Evolutionary conservation across 2,113 vertebrate species (phyloP), one percentile per base, ranked within the genome.

Genomic region (Uropsilus gracilis): DNA sequence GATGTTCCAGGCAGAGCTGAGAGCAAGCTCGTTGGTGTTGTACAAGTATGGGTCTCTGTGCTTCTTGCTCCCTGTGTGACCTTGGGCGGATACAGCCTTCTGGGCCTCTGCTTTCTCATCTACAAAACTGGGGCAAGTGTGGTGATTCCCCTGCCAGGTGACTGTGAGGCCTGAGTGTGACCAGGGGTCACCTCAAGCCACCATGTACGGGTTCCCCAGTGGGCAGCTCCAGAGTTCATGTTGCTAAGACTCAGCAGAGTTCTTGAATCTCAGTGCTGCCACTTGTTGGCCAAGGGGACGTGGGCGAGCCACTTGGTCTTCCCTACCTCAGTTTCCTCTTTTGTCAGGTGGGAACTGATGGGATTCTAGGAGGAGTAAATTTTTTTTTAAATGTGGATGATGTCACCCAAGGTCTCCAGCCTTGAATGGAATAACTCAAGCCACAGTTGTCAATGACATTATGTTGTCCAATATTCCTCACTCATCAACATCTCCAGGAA

Each of bases 301-400:
- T 48, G 24, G 16, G 68, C 24, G 71, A 72, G 5, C 59, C 82
- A 16, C 18, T 37, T 64, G 59, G 32, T 30, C 57, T 87, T 90
- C 81, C 37, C 53, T 85, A 66, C 53, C 46, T 90, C 53, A 2
- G 16, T 84, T 77, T 89, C 32, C 61, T 48, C 26, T 64, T 89
- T 77, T 91, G 14, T 75, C 46, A 55, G n/a, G 30, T 44, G 59
- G 78, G 17, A 59, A 26, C 77, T 32, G 20, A 10, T 32, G 4
- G 2, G 6, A 32, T 34, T 26, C 16, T 55, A 22, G 61, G n/a
- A 69, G 7, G 61, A 39, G 84, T 80, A n/a, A 37, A 18, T 48
- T 42, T 71, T 20, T 75, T 46, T 46, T 7, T 22, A 73, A 77
- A 63, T 9, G 5, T 24, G 12, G 66, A 11, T 71, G 12, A 16